Conservation (phyloP, 1,140 invertebrate species). For the Paracyclopina nana region DNA sequence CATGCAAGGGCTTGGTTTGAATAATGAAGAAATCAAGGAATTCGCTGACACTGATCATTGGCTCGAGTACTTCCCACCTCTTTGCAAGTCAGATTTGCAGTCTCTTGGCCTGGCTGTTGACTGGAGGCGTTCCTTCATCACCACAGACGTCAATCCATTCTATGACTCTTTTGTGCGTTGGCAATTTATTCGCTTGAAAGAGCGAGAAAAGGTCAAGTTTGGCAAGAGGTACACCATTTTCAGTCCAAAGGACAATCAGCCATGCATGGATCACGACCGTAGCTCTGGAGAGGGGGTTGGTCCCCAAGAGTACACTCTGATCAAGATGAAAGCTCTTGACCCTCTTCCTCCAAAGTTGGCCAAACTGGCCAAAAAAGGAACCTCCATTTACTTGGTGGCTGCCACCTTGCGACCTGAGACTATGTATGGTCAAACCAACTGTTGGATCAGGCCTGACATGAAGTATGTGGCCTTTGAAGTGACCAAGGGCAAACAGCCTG, state of each 20-base stretch:
- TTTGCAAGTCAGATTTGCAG: constrained; percentile 36
- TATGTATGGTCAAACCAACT: constrained; percentile 99
- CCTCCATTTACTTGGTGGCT: constrained; percentile 59
- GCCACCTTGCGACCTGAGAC: constrained; percentile 96
- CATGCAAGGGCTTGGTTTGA: constrained; percentile 76
- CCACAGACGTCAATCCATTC: constrained; percentile 92
- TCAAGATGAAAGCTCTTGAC: constrained; percentile 70
- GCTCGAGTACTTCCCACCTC: constrained; percentile 88
- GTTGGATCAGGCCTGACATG: constrained; percentile 90
- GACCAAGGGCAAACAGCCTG: constrained; percentile 19
- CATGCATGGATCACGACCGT: constrained; percentile 99
- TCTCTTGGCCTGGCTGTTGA: constrained; percentile 43
- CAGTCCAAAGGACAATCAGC: constrained; percentile 88
- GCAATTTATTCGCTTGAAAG: constrained; percentile 81
- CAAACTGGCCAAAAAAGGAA: constrained; percentile 27
- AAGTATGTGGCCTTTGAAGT: constrained; percentile 56
- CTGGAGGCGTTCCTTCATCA: constrained; percentile 91
- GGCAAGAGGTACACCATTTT: constrained; percentile 95
- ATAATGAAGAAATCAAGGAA: constrained; percentile 70
- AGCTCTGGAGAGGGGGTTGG: constrained; percentile 87
- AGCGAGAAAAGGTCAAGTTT: constrained; percentile 73
- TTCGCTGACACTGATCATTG: constrained; percentile 83
- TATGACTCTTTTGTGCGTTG: constrained; percentile 95
- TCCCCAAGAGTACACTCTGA: constrained; percentile 90
- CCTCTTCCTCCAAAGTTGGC: constrained; percentile 51